These are phyloP conservation scores for Patiria pectinifera DNA, from an alignment of 53 echinoderm and acorn worm species.

Conservation along the genomic window DNA sequence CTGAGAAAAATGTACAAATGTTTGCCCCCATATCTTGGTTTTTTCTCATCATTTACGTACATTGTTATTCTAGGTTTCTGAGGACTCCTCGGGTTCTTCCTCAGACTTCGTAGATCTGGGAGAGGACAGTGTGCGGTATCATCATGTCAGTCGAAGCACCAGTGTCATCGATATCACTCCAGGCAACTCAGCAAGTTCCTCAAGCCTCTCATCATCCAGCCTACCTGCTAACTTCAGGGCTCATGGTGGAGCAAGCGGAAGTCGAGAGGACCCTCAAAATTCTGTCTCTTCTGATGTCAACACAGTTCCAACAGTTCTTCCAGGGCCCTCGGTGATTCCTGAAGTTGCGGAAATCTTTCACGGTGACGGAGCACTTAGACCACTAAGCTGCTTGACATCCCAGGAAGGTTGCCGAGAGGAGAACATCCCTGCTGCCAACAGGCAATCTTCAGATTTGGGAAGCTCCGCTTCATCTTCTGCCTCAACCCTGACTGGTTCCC, in stretches of 20 bases:
- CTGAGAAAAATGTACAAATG: too few species aligned
- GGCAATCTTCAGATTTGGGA: not conserved
- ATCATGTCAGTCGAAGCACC: slow-evolving; percentile 39
- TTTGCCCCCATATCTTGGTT: not conserved
- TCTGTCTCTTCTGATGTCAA: not conserved
- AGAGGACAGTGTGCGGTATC: slow-evolving; percentile 51
- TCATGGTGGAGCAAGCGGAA: not conserved
- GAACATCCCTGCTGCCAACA: not conserved
- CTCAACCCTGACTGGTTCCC: slow-evolving; percentile 28
- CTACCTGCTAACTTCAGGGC: slow-evolving; percentile 70
- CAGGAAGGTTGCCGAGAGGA: not conserved
- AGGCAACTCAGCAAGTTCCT: not conserved
- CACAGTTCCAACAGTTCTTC: not conserved
- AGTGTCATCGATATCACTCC: not conserved
- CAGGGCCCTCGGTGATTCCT: not conserved
- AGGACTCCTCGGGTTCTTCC: slow-evolving; percentile 51
- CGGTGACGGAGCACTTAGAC: not conserved
- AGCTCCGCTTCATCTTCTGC: not conserved
- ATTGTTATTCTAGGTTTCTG: slow-evolving; percentile 41
- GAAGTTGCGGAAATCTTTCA: not conserved
- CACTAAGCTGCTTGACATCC: not conserved
- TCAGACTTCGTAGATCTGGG: slow-evolving; percentile 68
- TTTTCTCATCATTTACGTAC: not conserved
- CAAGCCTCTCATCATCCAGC: not conserved
- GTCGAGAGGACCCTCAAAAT: not conserved